phyloP scores from a whole-genome alignment of 2,797 vertebrate species.

The Dermochelys coriacea region DNA sequence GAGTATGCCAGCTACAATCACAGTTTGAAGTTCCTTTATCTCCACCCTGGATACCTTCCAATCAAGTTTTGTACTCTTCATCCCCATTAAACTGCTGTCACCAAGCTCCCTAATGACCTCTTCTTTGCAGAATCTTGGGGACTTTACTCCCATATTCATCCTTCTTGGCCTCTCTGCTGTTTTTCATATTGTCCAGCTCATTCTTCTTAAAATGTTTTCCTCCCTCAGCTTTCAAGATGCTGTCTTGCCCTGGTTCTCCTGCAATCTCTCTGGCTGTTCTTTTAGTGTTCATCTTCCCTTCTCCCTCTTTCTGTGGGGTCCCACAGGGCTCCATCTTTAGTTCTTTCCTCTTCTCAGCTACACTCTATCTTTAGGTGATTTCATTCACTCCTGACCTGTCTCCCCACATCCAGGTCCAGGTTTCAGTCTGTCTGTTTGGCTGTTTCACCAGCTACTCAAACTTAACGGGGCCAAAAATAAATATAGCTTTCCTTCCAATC shows the following conservation, averaged over 20 bases:
- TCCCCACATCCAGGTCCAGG: not conserved
- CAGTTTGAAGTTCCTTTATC: too few species aligned
- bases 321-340: not conserved
- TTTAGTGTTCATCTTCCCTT: not conserved
- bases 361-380: fast-evolving
- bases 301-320: not conserved
- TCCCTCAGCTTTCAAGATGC: not conserved
- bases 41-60: too few species aligned
- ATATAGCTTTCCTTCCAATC: not conserved
- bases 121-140: not conserved
- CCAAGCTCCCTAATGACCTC: too few species aligned
- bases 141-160: not conserved
- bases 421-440: not conserved
- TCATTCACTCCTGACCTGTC: not conserved
- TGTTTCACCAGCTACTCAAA: not conserved
- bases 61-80: too few species aligned
- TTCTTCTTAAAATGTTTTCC: not conserved
- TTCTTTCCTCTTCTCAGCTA: not conserved
- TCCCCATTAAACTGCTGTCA: too few species aligned
- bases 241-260: not conserved
- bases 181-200: not conserved
- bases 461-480: not conserved
- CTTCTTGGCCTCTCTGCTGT: not conserved
- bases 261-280: not conserved
- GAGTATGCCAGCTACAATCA: too few species aligned